Conservation (phyloP, 2,888 invertebrate species). For the Meganola albula region DNA sequence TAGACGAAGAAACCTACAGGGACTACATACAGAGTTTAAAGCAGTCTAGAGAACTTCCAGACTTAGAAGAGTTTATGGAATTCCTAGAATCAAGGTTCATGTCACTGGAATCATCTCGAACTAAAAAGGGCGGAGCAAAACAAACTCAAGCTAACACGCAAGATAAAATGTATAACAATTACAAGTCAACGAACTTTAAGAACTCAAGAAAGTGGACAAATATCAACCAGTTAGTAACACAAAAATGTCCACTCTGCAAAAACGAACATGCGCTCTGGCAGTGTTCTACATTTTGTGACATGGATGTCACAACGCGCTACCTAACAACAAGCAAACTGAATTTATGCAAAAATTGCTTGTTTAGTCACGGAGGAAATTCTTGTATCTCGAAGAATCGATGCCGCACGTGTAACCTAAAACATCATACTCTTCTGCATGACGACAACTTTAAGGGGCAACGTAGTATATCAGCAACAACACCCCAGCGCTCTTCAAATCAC, state of each 20-base stretch:
- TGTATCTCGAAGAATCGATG: conserved; percentile 4
- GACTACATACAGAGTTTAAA: neutral
- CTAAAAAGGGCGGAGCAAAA: neutral
- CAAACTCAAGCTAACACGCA: neutral
- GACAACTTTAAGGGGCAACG: neutral
- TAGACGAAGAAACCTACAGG: neutral
- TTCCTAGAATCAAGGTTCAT: conserved; percentile 3
- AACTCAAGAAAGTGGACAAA: neutral
- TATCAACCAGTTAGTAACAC: neutral
- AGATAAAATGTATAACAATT: neutral
- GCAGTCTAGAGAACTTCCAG: conserved; percentile 1
- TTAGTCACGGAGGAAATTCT: conserved; percentile 1
- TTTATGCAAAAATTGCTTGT: conserved; percentile 8
- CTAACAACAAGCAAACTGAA: conserved; percentile 1
- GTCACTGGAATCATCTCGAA: conserved; percentile 1
- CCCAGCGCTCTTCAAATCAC: neutral
- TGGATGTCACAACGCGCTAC: neutral
- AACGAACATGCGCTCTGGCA: conserved; percentile 1
- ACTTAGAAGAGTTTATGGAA: conserved; percentile 2
- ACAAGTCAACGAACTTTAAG: neutral
- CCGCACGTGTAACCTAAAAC: conserved; percentile 1
- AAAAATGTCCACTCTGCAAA: conserved; percentile 3
- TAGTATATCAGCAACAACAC: neutral
- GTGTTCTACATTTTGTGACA: neutral
- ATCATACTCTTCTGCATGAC: conserved; percentile 4